phyloP scores from a whole-genome alignment of 2,113 vertebrate species.

The Rhineura floridana region DNA sequence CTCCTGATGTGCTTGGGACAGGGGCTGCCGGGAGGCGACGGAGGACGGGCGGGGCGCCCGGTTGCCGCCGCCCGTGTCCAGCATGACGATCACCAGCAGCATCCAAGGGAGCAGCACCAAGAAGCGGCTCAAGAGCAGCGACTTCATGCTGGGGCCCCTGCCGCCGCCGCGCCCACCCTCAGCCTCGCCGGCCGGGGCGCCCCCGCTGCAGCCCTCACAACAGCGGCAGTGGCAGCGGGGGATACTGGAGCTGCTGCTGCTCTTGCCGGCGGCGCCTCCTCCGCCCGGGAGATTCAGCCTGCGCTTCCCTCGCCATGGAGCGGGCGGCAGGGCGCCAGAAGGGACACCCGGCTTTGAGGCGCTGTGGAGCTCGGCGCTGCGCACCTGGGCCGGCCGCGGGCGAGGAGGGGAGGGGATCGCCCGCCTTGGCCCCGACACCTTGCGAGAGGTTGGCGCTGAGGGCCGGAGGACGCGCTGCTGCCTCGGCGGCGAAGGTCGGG shows the following conservation, averaged over 20 bases:
- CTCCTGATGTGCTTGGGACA: slow-evolving; percentile 5
- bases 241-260: neutral
- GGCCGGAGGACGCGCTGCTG: neutral
- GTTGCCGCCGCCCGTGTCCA: slow-evolving; percentile 85
- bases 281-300: neutral
- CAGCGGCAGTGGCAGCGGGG: slow-evolving; percentile 1
- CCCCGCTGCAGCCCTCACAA: slow-evolving; percentile 14
- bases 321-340: neutral
- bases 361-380: neutral
- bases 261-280: neutral
- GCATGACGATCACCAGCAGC: slow-evolving; percentile 92
- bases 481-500: neutral
- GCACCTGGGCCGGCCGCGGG: neutral
- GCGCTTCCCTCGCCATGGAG: slow-evolving; percentile 17
- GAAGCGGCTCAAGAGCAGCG: slow-evolving; percentile 86
- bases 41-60: slow-evolving; percentile 66
- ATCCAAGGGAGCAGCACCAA: slow-evolving; percentile 93
- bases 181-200: neutral
- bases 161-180: slow-evolving; percentile 21
- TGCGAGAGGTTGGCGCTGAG: neutral
- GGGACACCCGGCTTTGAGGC: neutral
- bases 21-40: slow-evolving; percentile 29
- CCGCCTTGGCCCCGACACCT: slow-evolving; percentile 3
- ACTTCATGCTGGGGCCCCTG: slow-evolving; percentile 82
- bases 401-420: neutral